Evolutionary conservation across 35 echinoderm and acorn worm species (phyloP).

Genomic region (Chiridota heheva): DNA sequence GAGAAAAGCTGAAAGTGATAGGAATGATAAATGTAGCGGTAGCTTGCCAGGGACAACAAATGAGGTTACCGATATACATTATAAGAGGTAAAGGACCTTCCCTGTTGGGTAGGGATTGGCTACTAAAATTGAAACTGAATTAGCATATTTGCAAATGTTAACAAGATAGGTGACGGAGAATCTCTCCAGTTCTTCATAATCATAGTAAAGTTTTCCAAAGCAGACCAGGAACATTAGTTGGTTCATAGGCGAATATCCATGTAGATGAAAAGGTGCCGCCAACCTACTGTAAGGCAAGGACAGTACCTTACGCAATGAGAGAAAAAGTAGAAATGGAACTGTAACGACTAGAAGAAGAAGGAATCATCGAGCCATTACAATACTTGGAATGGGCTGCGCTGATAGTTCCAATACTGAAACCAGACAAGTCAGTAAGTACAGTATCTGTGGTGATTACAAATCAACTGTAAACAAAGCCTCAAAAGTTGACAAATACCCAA

Average conservation of each 20-base stretch:
- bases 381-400: constrained; percentile 16
- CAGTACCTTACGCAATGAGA: constrained; percentile 25
- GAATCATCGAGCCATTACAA: constrained; percentile 34
- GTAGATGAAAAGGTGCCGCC: constrained; percentile 10
- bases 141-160: background rate
- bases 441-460: constrained; percentile 44
- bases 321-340: constrained; percentile 17
- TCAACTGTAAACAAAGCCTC: constrained; percentile 25
- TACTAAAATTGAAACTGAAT: constrained; percentile 14
- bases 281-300: constrained; percentile 2
- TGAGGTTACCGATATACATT: background rate
- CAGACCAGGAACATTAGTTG: constrained; percentile 29
- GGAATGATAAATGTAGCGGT: constrained; percentile 12
- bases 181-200: background rate
- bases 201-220: constrained; percentile 24
- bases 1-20: background rate
- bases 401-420: constrained; percentile 10
- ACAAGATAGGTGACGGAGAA: background rate
- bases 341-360: constrained; percentile 18
- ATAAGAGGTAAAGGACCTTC: constrained; percentile 4
- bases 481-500: constrained; percentile 39
- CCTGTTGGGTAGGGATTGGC: constrained; percentile 37
- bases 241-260: background rate
- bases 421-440: background rate
- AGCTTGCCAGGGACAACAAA: background rate